These are phyloP conservation scores for Athrips mouffetella DNA, from an alignment of 2,888 invertebrate species.

Conservation along the genomic window DNA sequence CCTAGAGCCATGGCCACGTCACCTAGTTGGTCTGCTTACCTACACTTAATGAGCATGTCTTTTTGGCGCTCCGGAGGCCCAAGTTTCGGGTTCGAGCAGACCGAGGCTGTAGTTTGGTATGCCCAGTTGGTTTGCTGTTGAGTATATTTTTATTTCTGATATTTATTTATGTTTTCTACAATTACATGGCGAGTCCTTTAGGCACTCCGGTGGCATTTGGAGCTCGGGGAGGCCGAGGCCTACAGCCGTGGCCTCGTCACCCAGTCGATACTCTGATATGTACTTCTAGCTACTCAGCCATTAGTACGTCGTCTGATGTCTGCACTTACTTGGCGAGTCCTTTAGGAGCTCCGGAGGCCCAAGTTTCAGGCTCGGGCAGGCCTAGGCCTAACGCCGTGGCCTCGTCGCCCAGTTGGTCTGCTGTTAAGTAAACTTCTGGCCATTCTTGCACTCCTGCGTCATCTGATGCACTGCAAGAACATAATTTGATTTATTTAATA, in stretches of 20 bases:
- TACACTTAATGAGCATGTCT: no score
- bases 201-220: constrained; percentile 94
- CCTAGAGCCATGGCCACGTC: no score
- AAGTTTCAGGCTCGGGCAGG: constrained; percentile 93
- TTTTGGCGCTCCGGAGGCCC: no score
- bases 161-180: no score
- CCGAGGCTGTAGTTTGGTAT: no score
- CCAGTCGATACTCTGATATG: no score
- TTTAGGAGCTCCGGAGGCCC: constrained; percentile 94
- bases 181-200: constrained; percentile 85
- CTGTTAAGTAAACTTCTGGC: constrained; percentile 84
- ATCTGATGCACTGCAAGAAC: constrained; percentile 82
- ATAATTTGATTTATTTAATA: no score
- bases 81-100: no score
- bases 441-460: constrained; percentile 85
- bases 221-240: constrained; percentile 91
- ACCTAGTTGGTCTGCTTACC: no score
- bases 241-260: constrained; percentile 86
- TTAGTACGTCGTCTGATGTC: no score
- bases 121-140: no score
- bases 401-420: constrained; percentile 90
- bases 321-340: constrained; percentile 82
- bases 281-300: constrained; percentile 85
- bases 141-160: no score
- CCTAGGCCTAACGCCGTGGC: constrained; percentile 86